Conservation (phyloP, 2,888 invertebrate species). For the Operophtera brumata region DNA sequence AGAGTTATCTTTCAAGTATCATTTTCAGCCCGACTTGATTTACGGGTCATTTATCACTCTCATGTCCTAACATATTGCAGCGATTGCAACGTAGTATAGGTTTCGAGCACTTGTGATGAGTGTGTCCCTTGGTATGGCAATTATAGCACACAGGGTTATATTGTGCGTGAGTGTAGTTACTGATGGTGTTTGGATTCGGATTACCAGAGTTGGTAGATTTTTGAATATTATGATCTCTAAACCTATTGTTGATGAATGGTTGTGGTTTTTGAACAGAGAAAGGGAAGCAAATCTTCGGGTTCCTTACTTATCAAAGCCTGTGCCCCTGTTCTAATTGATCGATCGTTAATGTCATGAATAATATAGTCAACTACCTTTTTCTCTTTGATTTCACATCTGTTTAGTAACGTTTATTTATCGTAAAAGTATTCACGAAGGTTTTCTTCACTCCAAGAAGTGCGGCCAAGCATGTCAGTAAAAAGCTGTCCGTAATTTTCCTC, state of each 20-base stretch:
- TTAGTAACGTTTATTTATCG: neutral
- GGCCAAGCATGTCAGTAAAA: too few species aligned
- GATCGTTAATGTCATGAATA: slow-evolving; percentile 20
- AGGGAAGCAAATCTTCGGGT: slow-evolving; percentile 17
- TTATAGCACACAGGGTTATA: slow-evolving; percentile 18
- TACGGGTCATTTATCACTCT: too few species aligned
- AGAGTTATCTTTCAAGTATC: too few species aligned
- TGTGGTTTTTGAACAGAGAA: slow-evolving; percentile 7
- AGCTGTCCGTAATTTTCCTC: too few species aligned
- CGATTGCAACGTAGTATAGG: slow-evolving; percentile 15
- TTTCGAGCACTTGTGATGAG: slow-evolving; percentile 7
- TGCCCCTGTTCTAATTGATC: slow-evolving; percentile 19
- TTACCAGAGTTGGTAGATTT: neutral
- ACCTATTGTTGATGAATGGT: neutral
- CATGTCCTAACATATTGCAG: too few species aligned
- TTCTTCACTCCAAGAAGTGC: too few species aligned
- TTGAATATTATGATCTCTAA: neutral
- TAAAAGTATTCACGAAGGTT: too few species aligned
- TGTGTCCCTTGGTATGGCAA: slow-evolving; percentile 13
- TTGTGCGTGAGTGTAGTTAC: too few species aligned
- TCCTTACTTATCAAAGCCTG: slow-evolving; percentile 15
- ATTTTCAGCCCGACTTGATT: too few species aligned
- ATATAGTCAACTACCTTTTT: slow-evolving; percentile 25
- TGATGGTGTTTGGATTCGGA: too few species aligned
- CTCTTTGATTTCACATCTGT: slow-evolving; percentile 25